Base-by-base conservation (phyloP, 2,888 invertebrate genomes). In the Oscheius onirici region DNA sequence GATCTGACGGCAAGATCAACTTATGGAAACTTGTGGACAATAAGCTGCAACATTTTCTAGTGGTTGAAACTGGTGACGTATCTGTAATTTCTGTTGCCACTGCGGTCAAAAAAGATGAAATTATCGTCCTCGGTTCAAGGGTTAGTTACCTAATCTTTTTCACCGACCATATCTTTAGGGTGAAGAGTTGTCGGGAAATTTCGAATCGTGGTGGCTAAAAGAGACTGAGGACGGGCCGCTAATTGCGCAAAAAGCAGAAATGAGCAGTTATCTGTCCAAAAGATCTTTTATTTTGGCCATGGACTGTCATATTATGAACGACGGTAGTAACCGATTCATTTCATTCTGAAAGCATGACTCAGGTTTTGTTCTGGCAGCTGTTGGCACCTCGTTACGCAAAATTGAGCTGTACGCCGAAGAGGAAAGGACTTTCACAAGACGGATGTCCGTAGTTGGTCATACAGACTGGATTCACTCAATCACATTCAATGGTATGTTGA, bases 391-490 rank as follows among this genome's bases (percentile, higher is more conserved):
- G 1, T 76, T 77, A 55, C 72, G 81, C 58, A 76, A 75, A 34
- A 76, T 84, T 13, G 83, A 83, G 55, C 54, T 83, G 13, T 76
- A 63, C 44, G 28, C 55, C 0, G 74, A 75, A 20, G 61, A 46
- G 13, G 60, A 63, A 3, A 40, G 41, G 57, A 44, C 46, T 11
- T 78, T 80, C 52, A 55, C 40, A 11, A 70, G 51, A 22, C 65
- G 72, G 6, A 43, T 82, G 44, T 72, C 71, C 1, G 74, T 84
- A 3, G 71, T 76, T 11, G 82, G 80, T 20, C 81, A 83, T 63
- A 74, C 75, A 6, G 82, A 81, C 70, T 84, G 84, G 84, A 77
- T 81, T 46, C 79, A 83, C 65, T 76, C 83, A 0, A 71, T 84
- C 10, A 73, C 80, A 17, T 84, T 84, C 46, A 80, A 82, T 57